These are phyloP conservation scores for Nannoperca obscura DNA, from an alignment of 2,797 vertebrate genomes.

Conservation along the genomic window DNA sequence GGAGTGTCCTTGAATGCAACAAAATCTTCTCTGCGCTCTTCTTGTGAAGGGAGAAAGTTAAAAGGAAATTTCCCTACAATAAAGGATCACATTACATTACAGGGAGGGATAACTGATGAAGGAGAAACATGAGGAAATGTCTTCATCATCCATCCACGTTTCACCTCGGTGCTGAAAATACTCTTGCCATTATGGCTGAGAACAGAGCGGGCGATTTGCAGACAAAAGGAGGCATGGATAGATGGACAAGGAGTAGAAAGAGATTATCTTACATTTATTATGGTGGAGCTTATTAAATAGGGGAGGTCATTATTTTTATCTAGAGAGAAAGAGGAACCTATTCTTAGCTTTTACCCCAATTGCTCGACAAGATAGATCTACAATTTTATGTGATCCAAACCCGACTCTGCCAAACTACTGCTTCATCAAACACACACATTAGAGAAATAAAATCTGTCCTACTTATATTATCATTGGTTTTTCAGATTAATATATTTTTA, in stretches of 20 bases:
- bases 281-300: constrained; percentile 72
- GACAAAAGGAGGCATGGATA: constrained; percentile 51
- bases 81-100: constrained; percentile 60
- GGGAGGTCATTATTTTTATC: constrained; percentile 79
- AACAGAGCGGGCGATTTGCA: constrained; percentile 52
- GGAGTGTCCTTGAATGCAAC: constrained; percentile 42
- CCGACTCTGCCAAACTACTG: constrained; percentile 1
- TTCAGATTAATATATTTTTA: constrained; percentile 29
- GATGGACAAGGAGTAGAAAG: constrained; percentile 55
- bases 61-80: constrained; percentile 53
- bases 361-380: constrained; percentile 58
- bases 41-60: constrained; percentile 33
- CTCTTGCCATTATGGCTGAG: constrained; percentile 56
- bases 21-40: constrained; percentile 26
- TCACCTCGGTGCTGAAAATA: constrained; percentile 75
- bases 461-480: constrained; percentile 15
- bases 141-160: constrained; percentile 72
- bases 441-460: constrained; percentile 14
- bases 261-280: constrained; percentile 79
- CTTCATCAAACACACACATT: constrained; percentile 33
- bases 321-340: constrained; percentile 56
- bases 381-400: constrained; percentile 33
- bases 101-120: constrained; percentile 56
- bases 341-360: constrained; percentile 72
- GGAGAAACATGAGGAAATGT: constrained; percentile 57